phyloP scores from a whole-genome alignment of 64 coral and sea anemone genomes.

The Porites lutea region DNA sequence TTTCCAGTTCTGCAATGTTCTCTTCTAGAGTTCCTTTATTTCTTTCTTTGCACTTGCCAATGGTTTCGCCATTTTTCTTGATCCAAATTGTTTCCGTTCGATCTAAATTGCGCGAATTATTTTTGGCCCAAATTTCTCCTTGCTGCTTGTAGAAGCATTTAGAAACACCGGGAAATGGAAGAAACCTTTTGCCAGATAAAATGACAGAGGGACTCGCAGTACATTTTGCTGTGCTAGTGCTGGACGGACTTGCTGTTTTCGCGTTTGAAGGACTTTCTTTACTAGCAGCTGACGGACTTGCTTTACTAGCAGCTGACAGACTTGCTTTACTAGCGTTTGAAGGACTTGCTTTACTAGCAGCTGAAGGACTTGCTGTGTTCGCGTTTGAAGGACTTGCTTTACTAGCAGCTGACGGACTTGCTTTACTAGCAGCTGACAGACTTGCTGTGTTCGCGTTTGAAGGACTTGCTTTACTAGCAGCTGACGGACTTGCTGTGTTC shows the following conservation, averaged over 20 bases:
- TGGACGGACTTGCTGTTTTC: not conserved
- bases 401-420: not conserved
- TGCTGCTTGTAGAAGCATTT: constrained; percentile 34
- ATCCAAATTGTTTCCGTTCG: constrained; percentile 13
- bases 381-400: not conserved
- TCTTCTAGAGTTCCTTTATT: constrained; percentile 40
- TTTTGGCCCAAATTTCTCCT: constrained; percentile 34
- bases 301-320: not conserved
- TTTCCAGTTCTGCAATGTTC: constrained; percentile 42
- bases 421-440: constrained; percentile 5
- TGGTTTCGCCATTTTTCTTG: constrained; percentile 25
- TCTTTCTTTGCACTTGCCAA: constrained; percentile 16
- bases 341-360: not conserved
- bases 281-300: not conserved
- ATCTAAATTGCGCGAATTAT: constrained; percentile 21
- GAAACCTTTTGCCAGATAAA: constrained; percentile 3
- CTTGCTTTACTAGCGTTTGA: not conserved
- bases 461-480: not conserved
- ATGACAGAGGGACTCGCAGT: constrained; percentile 18
- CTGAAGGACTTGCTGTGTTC: not conserved
- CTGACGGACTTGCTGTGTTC: constrained; percentile 23
- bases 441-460: not conserved
- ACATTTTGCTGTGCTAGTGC: constrained; percentile 3
- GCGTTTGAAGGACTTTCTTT: constrained; percentile 10
- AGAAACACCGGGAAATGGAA: constrained; percentile 48